Percentiles rank a stretch among this genome's conserved stretches.
Evolutionary conservation across 2,113 vertebrate species (phyloP).

Genomic region (Lophochroa leadbeateri): DNA sequence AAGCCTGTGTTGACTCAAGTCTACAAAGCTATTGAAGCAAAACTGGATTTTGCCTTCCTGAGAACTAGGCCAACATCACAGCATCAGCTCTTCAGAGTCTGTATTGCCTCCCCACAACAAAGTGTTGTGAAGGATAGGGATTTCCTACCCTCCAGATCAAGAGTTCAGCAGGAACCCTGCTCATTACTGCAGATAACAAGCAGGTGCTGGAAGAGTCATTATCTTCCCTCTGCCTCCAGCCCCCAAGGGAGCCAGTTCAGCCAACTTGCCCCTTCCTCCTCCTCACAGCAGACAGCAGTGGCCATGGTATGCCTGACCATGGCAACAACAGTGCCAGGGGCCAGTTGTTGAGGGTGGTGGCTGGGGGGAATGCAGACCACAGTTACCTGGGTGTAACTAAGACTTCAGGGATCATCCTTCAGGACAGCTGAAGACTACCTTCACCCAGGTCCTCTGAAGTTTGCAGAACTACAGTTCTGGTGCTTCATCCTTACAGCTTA

Average conservation of each 20-base stretch:
- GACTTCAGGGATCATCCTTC: neutral
- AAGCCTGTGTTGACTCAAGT: neutral
- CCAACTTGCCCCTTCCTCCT: neutral
- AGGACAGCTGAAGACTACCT: neutral
- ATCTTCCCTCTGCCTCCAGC: neutral
- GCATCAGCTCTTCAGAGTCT: neutral
- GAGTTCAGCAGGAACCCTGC: neutral
- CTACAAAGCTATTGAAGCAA: neutral
- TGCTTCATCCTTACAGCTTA: neutral
- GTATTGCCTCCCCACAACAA: neutral
- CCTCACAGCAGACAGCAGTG: neutral
- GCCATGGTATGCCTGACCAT: neutral
- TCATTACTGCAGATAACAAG: neutral
- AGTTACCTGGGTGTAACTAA: neutral
- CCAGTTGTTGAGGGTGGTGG: rapidly evolving
- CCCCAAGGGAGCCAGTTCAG: neutral
- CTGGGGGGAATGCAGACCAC: neutral
- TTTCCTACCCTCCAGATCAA: neutral
- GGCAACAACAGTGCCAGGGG: neutral
- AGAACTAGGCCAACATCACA: neutral
- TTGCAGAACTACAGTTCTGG: neutral
- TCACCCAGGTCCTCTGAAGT: neutral
- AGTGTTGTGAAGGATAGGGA: neutral
- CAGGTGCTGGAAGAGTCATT: neutral
- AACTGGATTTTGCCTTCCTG: neutral